Evolutionary conservation across 2,797 vertebrate species (phyloP), one percentile per base, ranked within the genome.

Genomic region (Chaetophractus vellerosus): DNA sequence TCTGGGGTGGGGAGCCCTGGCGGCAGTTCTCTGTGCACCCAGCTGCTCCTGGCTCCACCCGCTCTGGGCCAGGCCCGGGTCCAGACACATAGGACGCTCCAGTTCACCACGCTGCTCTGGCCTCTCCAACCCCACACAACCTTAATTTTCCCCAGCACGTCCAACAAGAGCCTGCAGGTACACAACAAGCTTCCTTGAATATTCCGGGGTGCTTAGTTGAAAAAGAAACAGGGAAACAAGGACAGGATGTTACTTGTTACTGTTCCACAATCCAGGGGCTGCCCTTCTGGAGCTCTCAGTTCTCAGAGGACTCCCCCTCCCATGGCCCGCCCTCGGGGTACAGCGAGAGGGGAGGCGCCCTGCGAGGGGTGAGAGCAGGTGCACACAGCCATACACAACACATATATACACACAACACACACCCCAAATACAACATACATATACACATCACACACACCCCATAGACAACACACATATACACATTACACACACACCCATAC

Each of bases 31-130:
- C 48, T 50, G 4, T 38, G 38, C 38, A 6, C 38, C 38, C 38
- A 38, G 38, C 38, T 38, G 38, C 38, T 38, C 38, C 38, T 38
- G 38, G 38, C 48, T 50, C 2, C 48, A 10, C 9, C 48, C 48
- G 10, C 50, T 38, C 6, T 55, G 33, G 11, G 6, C 16, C 23
- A 61, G 36, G 31, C 8, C 45, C 28, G 14, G 7, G 33, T 23
- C 31, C 64, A 38, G 5, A 50, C 36, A 28, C 6, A 52, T 12
- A 15, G 3, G 6, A 31, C 26, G 4, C 38, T 41, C 28, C 23
- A 1, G 1, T 28, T n/a, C 5, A 15, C 18, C n/a, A 15, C 6
- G 41, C 12, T 3, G 12, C 14, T 10, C 2, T 36, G 11, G 19
- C 19, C n/a, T n/a, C 38, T 28, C n/a, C 1, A 1, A 31, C 31